Percentiles rank a stretch among this genome's conserved stretches.
Conservation (phyloP, 1,140 invertebrate genomes). For the Mercenaria mercenaria region DNA sequence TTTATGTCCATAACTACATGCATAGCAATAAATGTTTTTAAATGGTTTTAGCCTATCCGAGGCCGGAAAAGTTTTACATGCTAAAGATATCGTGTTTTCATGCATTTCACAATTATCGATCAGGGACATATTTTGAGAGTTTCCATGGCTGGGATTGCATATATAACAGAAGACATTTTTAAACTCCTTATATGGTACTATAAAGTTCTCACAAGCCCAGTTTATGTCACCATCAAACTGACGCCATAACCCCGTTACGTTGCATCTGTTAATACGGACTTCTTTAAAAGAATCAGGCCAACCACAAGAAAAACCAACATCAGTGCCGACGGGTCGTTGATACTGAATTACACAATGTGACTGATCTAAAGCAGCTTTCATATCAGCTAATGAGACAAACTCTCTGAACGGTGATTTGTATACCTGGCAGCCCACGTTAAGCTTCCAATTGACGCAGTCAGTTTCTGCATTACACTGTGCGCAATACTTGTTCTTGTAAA, state of each 20-base stretch:
- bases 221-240: neutral
- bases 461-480: neutral
- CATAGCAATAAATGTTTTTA: constrained; percentile 3
- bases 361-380: neutral
- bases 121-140: neutral
- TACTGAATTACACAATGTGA: neutral
- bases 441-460: neutral
- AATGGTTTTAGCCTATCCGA: neutral
- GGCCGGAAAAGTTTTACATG: neutral
- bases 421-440: neutral
- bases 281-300: neutral
- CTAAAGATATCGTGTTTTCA: neutral
- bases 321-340: neutral
- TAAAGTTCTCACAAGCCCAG: neutral
- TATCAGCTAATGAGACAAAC: neutral
- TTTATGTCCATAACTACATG: neutral
- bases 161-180: neutral
- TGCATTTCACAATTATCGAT: neutral
- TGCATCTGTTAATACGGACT: neutral
- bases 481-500: neutral
- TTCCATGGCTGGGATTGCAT: neutral
- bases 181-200: neutral
- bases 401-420: too few species aligned
- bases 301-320: neutral
- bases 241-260: neutral